Base-by-base conservation (phyloP, 2,113 vertebrate species). In the Ursus arctos region DNA sequence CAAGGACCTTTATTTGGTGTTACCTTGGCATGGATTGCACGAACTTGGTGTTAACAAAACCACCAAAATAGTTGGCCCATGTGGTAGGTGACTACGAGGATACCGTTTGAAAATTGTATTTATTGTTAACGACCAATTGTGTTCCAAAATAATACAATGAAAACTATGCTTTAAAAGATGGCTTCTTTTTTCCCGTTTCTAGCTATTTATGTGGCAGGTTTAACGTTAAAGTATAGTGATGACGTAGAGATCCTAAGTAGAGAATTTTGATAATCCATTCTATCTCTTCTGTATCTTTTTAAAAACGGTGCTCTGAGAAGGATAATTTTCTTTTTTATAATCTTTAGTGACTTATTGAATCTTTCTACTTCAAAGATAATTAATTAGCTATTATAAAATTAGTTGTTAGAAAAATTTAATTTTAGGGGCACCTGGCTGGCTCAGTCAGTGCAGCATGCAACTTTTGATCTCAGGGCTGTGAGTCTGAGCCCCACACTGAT, bases 301-400 rank as follows among this genome's bases (percentile, higher is more conserved):
- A 67, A 47, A 74, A 92, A 59, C 84, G 13, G 22, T 81, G 1
- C 74, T 87, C 57, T 49, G 36, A 79, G 84, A 90, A 93, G 10
- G 6, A 47, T 49, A 65, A 18, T 92, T 94, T 96, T 92, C 51
- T 67, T 96, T 97, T 76, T 76, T 67, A 40, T 86, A 82, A 51
- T 91, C 63, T 76, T 77, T 86, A 71, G 22, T 92, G 65, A 92
- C 91, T 97, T 94, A 80, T 53, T 91, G 95, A 67, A 96, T 89
- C 65, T 95, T 95, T 93, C 55, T 9, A 87, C 53, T 95, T 89
- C 74, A 94, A 94, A 94, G 72, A 94, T 92, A 96, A 92, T 72
- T 53, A 86, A 40, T 88, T 88, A 91, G 55, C 40, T 95, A 92
- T 76, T 76, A 59, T 69, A 82, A 33, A 82, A 77, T 93, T 88